phyloP scores from a whole-genome alignment of 1,140 invertebrate genomes.

The Ericerus pela region DNA sequence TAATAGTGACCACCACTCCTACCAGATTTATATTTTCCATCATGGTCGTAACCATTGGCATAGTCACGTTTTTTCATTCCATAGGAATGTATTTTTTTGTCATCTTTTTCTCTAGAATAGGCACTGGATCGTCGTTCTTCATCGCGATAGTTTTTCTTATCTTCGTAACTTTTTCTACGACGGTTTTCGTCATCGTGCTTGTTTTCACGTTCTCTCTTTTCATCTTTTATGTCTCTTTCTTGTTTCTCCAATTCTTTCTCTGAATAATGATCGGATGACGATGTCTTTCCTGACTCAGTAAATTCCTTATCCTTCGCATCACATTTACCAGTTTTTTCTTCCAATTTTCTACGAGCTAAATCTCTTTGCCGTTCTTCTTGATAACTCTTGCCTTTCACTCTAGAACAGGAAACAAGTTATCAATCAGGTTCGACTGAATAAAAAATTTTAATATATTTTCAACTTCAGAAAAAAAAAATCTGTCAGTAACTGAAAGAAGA shows the following conservation, averaged over 20 bases:
- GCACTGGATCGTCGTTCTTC: background rate
- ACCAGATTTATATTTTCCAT: constrained; percentile 21
- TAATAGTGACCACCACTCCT: background rate
- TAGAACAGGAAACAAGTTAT: background rate
- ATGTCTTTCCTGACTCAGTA: background rate
- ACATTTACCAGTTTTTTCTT: background rate
- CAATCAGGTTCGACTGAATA: constrained; percentile 19
- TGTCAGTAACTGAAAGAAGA: too few relatives aligned
- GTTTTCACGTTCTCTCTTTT: background rate
- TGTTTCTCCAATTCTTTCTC: background rate
- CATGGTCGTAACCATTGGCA: constrained; percentile 15
- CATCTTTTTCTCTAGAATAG: background rate
- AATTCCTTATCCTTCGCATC: background rate
- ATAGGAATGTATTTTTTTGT: background rate
- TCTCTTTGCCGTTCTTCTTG: constrained; percentile 21
- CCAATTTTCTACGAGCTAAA: constrained; percentile 17
- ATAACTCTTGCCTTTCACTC: constrained; percentile 20
- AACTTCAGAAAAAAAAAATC: background rate
- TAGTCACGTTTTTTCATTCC: background rate
- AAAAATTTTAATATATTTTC: constrained; percentile 10
- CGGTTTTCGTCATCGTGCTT: constrained; percentile 7
- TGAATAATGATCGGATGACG: background rate
- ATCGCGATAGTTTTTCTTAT: constrained; percentile 8
- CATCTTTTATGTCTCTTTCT: background rate
- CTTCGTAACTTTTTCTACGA: background rate